Evolutionary conservation across 2,113 vertebrate species (phyloP), one percentile per base, ranked within the genome.

Genomic region (Pangasianodon hypophthalmus): DNA sequence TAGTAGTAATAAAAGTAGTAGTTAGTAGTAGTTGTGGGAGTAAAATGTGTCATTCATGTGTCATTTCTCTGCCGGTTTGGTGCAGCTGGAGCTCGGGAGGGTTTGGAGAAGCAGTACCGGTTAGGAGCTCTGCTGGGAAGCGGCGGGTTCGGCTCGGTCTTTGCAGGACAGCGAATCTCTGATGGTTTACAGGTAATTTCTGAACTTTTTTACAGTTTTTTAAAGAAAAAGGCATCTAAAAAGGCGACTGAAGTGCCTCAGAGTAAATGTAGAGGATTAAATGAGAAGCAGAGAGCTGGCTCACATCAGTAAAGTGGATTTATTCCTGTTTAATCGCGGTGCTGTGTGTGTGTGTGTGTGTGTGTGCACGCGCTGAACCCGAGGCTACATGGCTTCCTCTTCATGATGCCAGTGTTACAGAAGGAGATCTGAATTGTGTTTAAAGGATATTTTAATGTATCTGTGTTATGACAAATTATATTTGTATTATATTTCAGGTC

Each of bases 71-170:
- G 60, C 46, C 50, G n/a, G 32, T 62, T 73, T 16, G 54, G 1
- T 24, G 81, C 69, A 50, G 48, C 10, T 88, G 37, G 90, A 94
- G 95, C 85, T 52, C 96, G 95, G 88, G 95, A 96, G 91, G 90
- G 94, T 0, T 96, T 96, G 86, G 96, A 96, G 60, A 94, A 95
- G 73, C 92, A 93, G 69, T 97, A 96, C 69, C 93, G 93, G 80
- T 86, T 92, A 41, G 96, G 96, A 19, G 84, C 93, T 8, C 92
- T 97, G 26, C 91, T 97, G 86, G 96, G 96, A 52, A 96, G 96
- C n/a, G 96, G 96, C 1, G 96, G 96, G 16, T 97, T 97, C 84
- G 96, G 96, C 11, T 96, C 96, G 0, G 96, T 97, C 71, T 96
- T 95, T 82, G 91, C 94, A 64, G 96, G 95, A 79, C 95, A 95